Base-by-base conservation (phyloP, 2,113 vertebrate genomes). In the Pardalotus punctatus region DNA sequence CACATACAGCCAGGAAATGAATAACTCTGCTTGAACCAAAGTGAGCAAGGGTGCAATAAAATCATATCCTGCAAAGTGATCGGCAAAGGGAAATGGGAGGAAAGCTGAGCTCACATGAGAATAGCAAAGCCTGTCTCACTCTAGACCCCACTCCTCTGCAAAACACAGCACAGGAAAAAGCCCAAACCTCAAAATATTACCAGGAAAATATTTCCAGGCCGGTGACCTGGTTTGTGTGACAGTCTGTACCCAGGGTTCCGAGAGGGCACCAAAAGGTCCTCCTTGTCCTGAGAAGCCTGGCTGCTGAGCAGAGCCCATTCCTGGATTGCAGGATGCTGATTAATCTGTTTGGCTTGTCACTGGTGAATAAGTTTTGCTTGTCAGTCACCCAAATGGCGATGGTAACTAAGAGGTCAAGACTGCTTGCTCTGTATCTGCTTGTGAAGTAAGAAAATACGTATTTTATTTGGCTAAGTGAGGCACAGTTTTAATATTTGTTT, bases 1-100 rank as follows among this genome's bases (percentile, higher is more conserved):
- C 94, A 42, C 69, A 42, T 65, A 76, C 56, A 93, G 81, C 22
- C 93, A 96, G 96, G 95, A 97, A 95, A 95, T 91, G 1, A 95
- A 72, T 86, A 95, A 86, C 82, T 88, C 69, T 78, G 65, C 65
- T 70, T 95, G 88, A 96, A 94, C 56, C 2, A 19, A 74, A 64
- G 42, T 58, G 76, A 83, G 43, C 4, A 3, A 83, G 36, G 48
- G 18, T 78, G 61, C 83, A 86, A 92, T 92, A 94, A 93, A 95
- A 96, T 88, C 85, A 79, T 77, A 95, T 96, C 96, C 92, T 88
- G 85, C 69, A 81, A 88, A 58, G 18, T 69, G 61, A 81, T 94
- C 90, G 81, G 71, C 0, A 0, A 88, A 69, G 86, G 92, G 90
- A 95, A 96, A 64, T 93, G 86, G 90, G 88, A 95, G 93, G 88